Evolutionary conservation across 2,113 vertebrate species (phyloP).

Genomic region (Peromyscus maniculatus): DNA sequence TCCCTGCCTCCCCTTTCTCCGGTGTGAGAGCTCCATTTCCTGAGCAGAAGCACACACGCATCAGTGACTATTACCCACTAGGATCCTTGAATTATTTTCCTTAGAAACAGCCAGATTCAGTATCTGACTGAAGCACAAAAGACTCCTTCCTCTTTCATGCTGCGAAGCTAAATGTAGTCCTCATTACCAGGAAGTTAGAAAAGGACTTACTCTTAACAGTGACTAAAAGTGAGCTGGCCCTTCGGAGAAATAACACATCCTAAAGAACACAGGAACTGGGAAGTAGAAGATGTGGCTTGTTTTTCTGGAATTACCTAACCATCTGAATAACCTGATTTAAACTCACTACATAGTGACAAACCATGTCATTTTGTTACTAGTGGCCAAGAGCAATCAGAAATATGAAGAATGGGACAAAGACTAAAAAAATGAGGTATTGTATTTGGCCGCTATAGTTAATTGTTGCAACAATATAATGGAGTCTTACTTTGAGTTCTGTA

Average conservation of each 20-base stretch:
- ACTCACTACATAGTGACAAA: neutral
- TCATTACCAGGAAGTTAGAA: slow-evolving; percentile 31
- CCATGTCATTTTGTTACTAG: neutral
- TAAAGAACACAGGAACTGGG: neutral
- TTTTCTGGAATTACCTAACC: neutral
- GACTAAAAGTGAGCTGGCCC: neutral
- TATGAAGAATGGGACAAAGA: neutral
- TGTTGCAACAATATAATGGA: neutral
- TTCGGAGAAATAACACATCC: neutral
- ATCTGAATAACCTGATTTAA: neutral
- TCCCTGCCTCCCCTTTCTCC: slow-evolving; percentile 20
- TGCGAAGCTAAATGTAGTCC: slow-evolving; percentile 52
- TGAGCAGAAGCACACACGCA: slow-evolving; percentile 1
- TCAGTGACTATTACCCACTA: slow-evolving; percentile 50
- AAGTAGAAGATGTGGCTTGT: neutral
- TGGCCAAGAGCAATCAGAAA: slow-evolving; percentile 27
- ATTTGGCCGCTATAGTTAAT: neutral
- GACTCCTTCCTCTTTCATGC: neutral
- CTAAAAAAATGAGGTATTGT: slow-evolving; percentile 1
- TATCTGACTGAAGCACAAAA: slow-evolving; percentile 44
- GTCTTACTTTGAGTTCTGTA: neutral
- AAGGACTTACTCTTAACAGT: neutral
- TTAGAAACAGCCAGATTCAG: slow-evolving; percentile 22
- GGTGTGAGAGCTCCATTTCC: slow-evolving; percentile 22
- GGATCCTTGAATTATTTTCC: slow-evolving; percentile 51